Conservation (phyloP, 1,140 invertebrate genomes). For the Drosophila kikkawai region DNA sequence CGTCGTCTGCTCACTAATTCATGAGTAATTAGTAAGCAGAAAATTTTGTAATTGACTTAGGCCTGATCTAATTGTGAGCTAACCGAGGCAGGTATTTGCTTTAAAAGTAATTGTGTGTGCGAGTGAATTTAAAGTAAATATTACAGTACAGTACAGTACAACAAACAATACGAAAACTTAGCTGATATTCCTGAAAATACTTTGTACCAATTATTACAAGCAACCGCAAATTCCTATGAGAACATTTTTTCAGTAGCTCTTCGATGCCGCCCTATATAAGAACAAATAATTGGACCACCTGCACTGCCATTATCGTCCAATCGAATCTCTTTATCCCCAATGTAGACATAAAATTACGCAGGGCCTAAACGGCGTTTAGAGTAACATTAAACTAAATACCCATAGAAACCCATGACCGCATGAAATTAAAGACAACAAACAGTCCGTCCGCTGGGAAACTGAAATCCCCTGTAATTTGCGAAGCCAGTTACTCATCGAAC, state of each 20-base stretch:
- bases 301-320: constrained; percentile 39
- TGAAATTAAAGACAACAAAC: constrained; percentile 68
- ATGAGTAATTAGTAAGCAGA: constrained; percentile 63
- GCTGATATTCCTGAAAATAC: background rate
- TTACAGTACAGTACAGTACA: no score
- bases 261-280: constrained; percentile 3
- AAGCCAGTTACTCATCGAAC: constrained; percentile 41
- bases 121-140: background rate
- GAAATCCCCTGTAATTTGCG: constrained; percentile 54
- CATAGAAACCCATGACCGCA: constrained; percentile 52
- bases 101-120: background rate
- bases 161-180: background rate
- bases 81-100: constrained; percentile 15
- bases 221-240: background rate
- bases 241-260: constrained; percentile 6
- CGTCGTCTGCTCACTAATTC: constrained; percentile 26
- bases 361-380: constrained; percentile 51
- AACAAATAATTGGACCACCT: constrained; percentile 59
- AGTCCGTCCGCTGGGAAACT: constrained; percentile 20
- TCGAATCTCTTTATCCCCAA: constrained; percentile 43
- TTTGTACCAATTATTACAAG: background rate
- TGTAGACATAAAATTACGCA: constrained; percentile 51
- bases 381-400: constrained; percentile 55
- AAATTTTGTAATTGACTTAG: constrained; percentile 45
- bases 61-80: constrained; percentile 34